Evolutionary conservation across 2,797 vertebrate species (phyloP).

Genomic region (Microtus obscurus): DNA sequence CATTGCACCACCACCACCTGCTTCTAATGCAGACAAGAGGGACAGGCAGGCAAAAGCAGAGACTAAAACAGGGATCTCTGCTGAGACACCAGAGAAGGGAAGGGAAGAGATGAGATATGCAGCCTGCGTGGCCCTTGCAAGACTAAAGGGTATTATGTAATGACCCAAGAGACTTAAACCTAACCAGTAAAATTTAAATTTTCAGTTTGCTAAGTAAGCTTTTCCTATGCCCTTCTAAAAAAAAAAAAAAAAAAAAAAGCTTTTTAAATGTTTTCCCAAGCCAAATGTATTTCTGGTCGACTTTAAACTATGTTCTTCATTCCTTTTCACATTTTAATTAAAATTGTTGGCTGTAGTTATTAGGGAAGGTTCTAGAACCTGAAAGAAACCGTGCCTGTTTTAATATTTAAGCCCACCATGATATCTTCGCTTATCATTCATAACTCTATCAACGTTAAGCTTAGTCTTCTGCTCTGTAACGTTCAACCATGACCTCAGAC

Average conservation of each 20-base stretch:
- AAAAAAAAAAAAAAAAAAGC: background rate
- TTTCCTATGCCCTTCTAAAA: background rate
- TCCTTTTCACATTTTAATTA: constrained; percentile 2
- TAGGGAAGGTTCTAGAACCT: background rate
- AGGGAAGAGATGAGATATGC: background rate
- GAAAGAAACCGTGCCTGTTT: background rate
- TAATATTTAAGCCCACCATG: background rate
- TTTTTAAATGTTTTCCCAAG: background rate
- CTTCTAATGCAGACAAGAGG: background rate
- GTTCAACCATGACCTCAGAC: background rate
- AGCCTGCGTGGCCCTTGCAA: background rate
- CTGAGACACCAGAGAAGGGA: background rate
- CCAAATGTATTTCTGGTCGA: background rate
- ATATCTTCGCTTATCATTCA: background rate
- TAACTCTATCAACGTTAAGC: background rate
- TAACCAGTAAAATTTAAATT: background rate
- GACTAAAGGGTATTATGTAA: background rate
- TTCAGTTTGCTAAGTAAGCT: background rate
- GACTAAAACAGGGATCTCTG: background rate
- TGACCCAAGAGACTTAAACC: background rate
- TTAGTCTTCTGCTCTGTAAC: background rate
- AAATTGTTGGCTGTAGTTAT: background rate
- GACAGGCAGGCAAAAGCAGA: background rate
- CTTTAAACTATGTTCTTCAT: background rate
- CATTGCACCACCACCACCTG: no score